Percentiles rank a stretch among this genome's conserved stretches.
phyloP scores from a whole-genome alignment of 2,888 invertebrate genomes.

The Gastracanthus pulcherrimus region DNA sequence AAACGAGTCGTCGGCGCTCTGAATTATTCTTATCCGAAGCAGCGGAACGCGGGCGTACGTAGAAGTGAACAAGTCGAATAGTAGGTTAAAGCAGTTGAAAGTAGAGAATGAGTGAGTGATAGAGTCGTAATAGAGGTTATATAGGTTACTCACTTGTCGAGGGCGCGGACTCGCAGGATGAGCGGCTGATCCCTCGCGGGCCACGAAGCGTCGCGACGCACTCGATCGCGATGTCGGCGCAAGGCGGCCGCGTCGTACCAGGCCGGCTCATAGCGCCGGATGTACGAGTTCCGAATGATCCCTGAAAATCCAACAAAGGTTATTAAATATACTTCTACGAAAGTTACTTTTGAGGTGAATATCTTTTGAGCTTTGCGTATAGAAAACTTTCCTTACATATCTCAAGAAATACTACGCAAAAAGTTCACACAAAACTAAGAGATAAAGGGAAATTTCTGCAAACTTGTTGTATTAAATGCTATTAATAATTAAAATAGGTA shows the following conservation, averaged over 20 bases:
- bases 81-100: slow-evolving; percentile 26
- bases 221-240: slow-evolving; percentile 73
- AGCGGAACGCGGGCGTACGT: too few relatives aligned
- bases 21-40: too few relatives aligned
- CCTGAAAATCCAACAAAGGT: slow-evolving; percentile 67
- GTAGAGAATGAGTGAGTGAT: neutral
- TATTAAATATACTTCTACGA: neutral
- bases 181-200: slow-evolving; percentile 71
- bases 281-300: slow-evolving; percentile 72
- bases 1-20: too few relatives aligned
- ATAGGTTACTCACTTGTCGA: slow-evolving; percentile 71
- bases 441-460: too few relatives aligned
- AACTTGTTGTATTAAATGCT: too few relatives aligned
- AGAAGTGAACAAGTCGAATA: slow-evolving; percentile 7
- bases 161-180: slow-evolving; percentile 71
- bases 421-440: too few relatives aligned
- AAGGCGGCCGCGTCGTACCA: slow-evolving; percentile 72
- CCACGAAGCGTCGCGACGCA: slow-evolving; percentile 71
- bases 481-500: too few relatives aligned
- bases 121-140: slow-evolving; percentile 9
- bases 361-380: too few relatives aligned
- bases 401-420: too few relatives aligned
- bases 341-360: too few relatives aligned
- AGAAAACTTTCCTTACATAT: too few relatives aligned
- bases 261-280: slow-evolving; percentile 74